A percentile compares a stretch with the other conserved stretches of the same genome.
Evolutionary conservation across 2,113 vertebrate genomes (phyloP).

Genomic region (Beaufortia kweichowensis): DNA sequence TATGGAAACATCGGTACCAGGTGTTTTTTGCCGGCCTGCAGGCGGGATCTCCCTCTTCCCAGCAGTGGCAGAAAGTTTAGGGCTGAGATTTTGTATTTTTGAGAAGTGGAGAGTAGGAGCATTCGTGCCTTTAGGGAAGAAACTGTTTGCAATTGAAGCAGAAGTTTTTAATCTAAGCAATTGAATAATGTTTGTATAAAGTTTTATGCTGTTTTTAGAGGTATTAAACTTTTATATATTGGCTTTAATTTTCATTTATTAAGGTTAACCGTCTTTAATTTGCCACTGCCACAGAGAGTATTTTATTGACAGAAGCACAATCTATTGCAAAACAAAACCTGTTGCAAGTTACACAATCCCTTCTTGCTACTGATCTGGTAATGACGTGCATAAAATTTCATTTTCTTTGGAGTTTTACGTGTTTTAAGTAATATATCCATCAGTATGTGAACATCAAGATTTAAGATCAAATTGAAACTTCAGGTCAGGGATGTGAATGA

Average conservation of each 20-base stretch:
- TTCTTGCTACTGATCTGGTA: neutral
- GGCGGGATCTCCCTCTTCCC: constrained; percentile 65
- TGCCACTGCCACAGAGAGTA: constrained; percentile 31
- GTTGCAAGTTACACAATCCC: neutral
- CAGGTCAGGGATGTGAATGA: neutral
- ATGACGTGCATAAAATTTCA: constrained; percentile 10
- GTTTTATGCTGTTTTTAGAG: constrained; percentile 35
- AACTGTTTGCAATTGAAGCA: constrained; percentile 25
- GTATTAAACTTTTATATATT: constrained; percentile 54
- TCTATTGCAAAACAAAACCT: constrained; percentile 17
- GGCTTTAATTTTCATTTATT: constrained; percentile 52
- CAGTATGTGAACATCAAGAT: neutral
- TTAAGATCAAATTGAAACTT: neutral
- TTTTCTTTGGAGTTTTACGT: neutral
- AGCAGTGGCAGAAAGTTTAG: constrained; percentile 80
- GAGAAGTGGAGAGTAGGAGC: neutral
- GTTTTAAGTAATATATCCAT: neutral
- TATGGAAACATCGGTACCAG: constrained; percentile 98
- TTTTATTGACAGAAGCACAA: constrained; percentile 36
- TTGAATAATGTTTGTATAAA: constrained; percentile 18
- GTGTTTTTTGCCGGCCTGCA: constrained; percentile 87
- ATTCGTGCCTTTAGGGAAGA: constrained; percentile 34
- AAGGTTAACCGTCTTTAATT: constrained; percentile 38
- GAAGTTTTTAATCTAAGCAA: constrained; percentile 8
- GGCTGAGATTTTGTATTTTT: neutral